Percentiles rank a stretch among this genome's conserved stretches.
These are phyloP conservation scores for Pegoplata infirma DNA, from an alignment of 2,888 invertebrate genomes.

Conservation along the genomic window DNA sequence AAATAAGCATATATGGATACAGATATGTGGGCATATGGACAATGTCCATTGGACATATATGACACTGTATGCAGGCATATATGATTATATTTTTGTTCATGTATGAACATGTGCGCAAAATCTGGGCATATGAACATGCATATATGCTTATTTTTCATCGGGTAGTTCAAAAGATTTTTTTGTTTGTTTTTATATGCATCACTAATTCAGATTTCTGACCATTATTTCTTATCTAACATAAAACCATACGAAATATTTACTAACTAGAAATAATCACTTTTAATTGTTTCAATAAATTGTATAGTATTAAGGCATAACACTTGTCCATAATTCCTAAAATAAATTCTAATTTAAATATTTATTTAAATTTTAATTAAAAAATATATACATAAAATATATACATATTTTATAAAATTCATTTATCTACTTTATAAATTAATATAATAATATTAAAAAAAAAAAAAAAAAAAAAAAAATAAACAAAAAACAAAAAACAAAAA, in stretches of 20 bases:
- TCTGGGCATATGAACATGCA: too few relatives aligned
- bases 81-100: too few relatives aligned
- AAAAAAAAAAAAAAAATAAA: neutral
- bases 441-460: neutral
- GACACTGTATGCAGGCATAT: too few relatives aligned
- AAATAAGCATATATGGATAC: too few relatives aligned
- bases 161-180: too few relatives aligned
- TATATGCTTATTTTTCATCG: too few relatives aligned
- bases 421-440: neutral
- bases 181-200: too few relatives aligned
- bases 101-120: too few relatives aligned
- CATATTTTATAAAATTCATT: neutral
- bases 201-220: neutral
- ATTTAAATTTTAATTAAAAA: conserved; percentile 3
- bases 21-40: too few relatives aligned
- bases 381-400: neutral
- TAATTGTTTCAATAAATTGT: neutral
- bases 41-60: too few relatives aligned
- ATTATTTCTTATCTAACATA: neutral
- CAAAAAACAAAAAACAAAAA: conserved; percentile 7
- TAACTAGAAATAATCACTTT: neutral
- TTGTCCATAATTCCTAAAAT: neutral
- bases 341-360: neutral
- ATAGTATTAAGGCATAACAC: neutral
- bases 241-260: neutral